These are phyloP conservation scores for Stramonita haemastoma DNA, from an alignment of 2,888 invertebrate species.

Conservation along the genomic window DNA sequence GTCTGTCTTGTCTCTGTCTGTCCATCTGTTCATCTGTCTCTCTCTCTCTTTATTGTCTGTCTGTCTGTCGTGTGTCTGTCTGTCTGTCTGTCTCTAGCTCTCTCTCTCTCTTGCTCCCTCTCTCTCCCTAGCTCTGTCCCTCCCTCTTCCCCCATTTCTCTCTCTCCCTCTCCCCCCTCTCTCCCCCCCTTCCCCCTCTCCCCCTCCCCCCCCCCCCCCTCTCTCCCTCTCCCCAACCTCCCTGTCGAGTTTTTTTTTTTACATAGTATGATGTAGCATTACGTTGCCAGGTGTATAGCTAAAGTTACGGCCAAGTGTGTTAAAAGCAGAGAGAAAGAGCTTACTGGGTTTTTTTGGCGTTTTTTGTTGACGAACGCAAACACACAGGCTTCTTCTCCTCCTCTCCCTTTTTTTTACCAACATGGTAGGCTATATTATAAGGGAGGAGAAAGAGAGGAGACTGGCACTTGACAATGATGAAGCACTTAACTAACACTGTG, in stretches of 20 bases:
- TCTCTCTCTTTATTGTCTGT: not conserved
- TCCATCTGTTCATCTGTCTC: not conserved
- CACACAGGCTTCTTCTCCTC: too few relatives aligned
- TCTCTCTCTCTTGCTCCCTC: not conserved
- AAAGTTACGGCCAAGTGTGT: too few relatives aligned
- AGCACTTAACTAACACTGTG: too few relatives aligned
- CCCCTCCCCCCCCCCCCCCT: not conserved
- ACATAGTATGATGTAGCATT: too few relatives aligned
- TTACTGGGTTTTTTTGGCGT: too few relatives aligned
- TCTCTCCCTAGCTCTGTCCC: not conserved
- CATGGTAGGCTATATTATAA: too few relatives aligned
- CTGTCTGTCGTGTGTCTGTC: not conserved
- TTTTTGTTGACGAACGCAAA: too few relatives aligned
- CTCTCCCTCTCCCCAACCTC: not conserved
- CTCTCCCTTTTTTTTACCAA: too few relatives aligned
- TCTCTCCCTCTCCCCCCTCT: not conserved
- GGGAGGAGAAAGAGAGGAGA: too few relatives aligned
- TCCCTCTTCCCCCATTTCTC: not conserved
- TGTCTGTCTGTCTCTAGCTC: not conserved
- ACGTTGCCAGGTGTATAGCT: too few relatives aligned
- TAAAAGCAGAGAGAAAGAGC: too few relatives aligned
- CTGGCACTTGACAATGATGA: too few relatives aligned
- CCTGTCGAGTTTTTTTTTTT: not conserved
- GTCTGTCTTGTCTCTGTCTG: not conserved
- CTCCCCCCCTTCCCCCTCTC: not conserved